Evolutionary conservation across 1,140 invertebrate species (phyloP).

Genomic region (Dendroctonus ponderosae): DNA sequence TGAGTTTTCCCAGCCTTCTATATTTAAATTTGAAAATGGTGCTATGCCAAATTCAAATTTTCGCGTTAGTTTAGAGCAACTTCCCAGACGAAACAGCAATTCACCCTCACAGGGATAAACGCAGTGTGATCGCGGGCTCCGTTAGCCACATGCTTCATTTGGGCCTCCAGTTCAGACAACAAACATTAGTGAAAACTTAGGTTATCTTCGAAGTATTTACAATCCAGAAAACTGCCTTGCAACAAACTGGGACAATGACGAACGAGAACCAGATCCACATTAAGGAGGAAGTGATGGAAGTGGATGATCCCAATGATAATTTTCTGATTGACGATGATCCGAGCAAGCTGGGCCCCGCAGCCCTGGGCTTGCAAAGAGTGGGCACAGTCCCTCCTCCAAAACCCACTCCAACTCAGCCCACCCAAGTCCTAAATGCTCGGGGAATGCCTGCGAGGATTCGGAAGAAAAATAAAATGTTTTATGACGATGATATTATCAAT

Average conservation of each 20-base stretch:
- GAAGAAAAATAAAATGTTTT: constrained; percentile 88
- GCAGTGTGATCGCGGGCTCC: too few species aligned
- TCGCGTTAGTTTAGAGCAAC: not conserved
- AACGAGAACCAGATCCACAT: constrained; percentile 50
- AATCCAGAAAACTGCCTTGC: not conserved
- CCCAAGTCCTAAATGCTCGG: constrained; percentile 75
- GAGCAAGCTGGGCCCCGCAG: constrained; percentile 69
- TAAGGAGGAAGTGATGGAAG: constrained; percentile 57
- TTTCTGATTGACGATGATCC: constrained; percentile 65
- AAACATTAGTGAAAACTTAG: not conserved
- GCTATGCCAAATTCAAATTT: constrained; percentile 47
- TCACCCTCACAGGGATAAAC: too few species aligned
- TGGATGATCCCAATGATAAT: constrained; percentile 42
- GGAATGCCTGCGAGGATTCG: constrained; percentile 87
- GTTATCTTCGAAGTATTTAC: constrained; percentile 13
- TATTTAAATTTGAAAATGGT: constrained; percentile 50
- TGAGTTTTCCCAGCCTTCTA: constrained; percentile 7
- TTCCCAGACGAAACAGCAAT: too few species aligned
- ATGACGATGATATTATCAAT: constrained; percentile 88
- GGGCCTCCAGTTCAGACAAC: too few species aligned
- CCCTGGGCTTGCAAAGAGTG: constrained; percentile 74
- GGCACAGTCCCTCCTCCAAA: constrained; percentile 71
- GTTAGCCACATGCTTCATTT: too few species aligned
- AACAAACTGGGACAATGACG: constrained; percentile 36
- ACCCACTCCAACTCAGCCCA: constrained; percentile 65